Percentiles rank a stretch among this genome's conserved stretches.
Conservation (phyloP, 37 sponge, comb jelly and placozoan genomes). For the Ephydatia muelleri region DNA sequence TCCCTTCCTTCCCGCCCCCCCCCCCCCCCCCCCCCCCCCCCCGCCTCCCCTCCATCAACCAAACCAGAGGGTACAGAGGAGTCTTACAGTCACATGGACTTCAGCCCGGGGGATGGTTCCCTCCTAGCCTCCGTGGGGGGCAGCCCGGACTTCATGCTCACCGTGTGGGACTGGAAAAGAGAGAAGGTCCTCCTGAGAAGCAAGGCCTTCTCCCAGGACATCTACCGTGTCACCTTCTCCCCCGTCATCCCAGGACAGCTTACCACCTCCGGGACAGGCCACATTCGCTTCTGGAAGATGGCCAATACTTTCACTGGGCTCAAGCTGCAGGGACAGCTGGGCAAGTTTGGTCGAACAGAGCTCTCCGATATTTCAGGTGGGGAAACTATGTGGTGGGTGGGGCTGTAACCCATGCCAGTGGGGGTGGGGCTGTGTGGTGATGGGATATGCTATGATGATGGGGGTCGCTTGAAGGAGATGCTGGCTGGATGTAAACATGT, state of each 20-base stretch:
- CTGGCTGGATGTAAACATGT: neutral
- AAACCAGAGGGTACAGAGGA: slow-evolving; percentile 56
- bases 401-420: neutral
- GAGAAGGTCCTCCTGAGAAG: slow-evolving; percentile 89
- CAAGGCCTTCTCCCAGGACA: slow-evolving; percentile 98
- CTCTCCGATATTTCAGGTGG: slow-evolving; percentile 88
- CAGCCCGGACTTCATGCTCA: slow-evolving; percentile 96
- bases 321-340: slow-evolving; percentile 96
- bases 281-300: slow-evolving; percentile 99
- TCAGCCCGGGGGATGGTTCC: slow-evolving; percentile 72
- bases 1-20: no score
- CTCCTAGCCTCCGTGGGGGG: slow-evolving; percentile 93
- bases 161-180: slow-evolving; percentile 98
- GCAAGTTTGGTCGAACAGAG: slow-evolving; percentile 95
- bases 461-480: neutral
- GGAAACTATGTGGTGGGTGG: no score
- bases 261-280: slow-evolving; percentile 96
- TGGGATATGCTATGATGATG: neutral
- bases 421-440: neutral
- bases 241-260: slow-evolving; percentile 93
- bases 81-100: slow-evolving; percentile 74
- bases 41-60: slow-evolving; percentile 20
- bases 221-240: slow-evolving; percentile 95
- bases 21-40: slow-evolving; percentile 27
- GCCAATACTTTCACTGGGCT: slow-evolving; percentile 98